Percentiles rank a stretch among this genome's conserved stretches.
These are phyloP conservation scores for Pomatostomus ruficeps DNA, from an alignment of 2,113 vertebrate genomes.

Conservation along the genomic window DNA sequence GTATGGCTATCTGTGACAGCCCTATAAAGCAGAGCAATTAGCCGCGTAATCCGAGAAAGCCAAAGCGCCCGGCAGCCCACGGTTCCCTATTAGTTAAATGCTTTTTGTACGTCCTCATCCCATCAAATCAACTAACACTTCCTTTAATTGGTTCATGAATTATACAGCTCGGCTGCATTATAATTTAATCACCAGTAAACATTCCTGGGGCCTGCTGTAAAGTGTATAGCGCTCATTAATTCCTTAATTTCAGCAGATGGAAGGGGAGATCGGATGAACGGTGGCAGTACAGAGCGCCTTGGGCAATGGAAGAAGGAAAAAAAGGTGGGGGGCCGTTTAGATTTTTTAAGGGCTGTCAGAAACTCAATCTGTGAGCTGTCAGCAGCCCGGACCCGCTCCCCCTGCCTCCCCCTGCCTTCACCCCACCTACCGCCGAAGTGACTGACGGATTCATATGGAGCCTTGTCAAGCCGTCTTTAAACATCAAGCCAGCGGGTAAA, in stretches of 20 bases:
- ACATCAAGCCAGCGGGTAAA: conserved; percentile 86
- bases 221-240: conserved; percentile 98
- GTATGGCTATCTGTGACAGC: conserved; percentile 98
- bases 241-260: conserved; percentile 95
- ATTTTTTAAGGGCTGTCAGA: conserved; percentile 89
- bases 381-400: conserved; percentile 67
- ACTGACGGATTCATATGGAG: conserved; percentile 77
- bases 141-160: conserved; percentile 99
- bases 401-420: background rate
- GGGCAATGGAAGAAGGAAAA: conserved; percentile 75
- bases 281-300: conserved; percentile 82
- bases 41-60: conserved; percentile 94
- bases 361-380: conserved; percentile 89
- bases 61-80: conserved; percentile 77
- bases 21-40: conserved; percentile 99
- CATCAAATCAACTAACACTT: conserved; percentile 99
- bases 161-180: conserved; percentile 96
- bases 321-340: conserved; percentile 77
- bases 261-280: conserved; percentile 80
- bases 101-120: conserved; percentile 98
- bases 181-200: conserved; percentile 99
- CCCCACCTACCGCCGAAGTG: conserved; percentile 68
- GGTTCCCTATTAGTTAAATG: conserved; percentile 98
- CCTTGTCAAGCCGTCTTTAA: conserved; percentile 83
- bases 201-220: conserved; percentile 91